Conservation (phyloP, 2,113 vertebrate genomes). For the Toxotes jaculatrix region DNA sequence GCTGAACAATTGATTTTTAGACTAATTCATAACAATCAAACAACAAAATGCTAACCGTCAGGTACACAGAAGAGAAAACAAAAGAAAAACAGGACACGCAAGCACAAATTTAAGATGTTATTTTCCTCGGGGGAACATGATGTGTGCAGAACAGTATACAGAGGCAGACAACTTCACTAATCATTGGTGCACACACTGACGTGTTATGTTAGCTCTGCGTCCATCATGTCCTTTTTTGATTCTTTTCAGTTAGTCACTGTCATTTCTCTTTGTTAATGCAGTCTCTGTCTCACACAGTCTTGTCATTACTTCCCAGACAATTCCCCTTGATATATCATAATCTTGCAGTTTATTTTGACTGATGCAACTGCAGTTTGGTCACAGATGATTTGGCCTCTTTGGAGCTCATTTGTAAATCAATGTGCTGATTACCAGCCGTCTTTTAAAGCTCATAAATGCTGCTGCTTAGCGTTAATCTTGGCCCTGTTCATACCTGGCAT, state of each 20-base stretch:
- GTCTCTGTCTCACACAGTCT: background rate
- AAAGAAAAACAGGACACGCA: too few relatives aligned
- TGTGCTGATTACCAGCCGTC: background rate
- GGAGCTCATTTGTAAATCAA: constrained; percentile 11
- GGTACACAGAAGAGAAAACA: background rate
- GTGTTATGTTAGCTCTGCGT: background rate
- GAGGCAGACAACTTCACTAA: background rate
- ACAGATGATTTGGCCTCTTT: background rate
- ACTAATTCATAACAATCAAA: background rate
- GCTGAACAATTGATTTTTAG: background rate
- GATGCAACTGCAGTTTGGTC: background rate
- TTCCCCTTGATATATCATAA: background rate
- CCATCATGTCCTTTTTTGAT: background rate
- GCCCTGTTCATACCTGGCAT: too few relatives aligned
- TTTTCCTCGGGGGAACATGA: background rate
- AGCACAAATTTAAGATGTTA: too few relatives aligned
- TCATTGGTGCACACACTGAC: background rate
- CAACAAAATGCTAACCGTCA: too few relatives aligned
- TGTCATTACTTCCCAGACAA: background rate
- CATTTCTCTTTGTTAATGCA: background rate
- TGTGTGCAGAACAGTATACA: background rate
- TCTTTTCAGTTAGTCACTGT: too few relatives aligned
- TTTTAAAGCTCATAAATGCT: background rate
- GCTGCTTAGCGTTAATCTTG: background rate
- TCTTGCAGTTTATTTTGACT: background rate